Evolutionary conservation across 1,140 invertebrate species (phyloP), one percentile per base, ranked within the genome.

Genomic region (Drosophila saltans): DNA sequence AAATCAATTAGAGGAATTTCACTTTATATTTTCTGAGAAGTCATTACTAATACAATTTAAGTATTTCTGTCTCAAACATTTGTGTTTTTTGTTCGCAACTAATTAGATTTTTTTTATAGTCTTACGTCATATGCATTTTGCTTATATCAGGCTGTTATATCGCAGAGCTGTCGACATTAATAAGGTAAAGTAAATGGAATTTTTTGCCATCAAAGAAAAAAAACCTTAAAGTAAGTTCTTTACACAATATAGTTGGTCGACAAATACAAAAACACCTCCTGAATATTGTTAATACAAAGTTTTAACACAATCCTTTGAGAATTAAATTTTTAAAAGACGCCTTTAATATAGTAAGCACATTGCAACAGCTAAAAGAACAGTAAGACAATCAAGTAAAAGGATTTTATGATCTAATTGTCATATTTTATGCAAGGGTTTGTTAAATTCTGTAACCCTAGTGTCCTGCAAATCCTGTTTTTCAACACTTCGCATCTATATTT

Each of bases 41-140:
- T 26, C 21, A 24, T 36, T 6, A 52, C 45, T 8, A 26, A 3
- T 52, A 26, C 45, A 52, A 52, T 52, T 52, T 52, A 52, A 52
- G 21, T 52, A 26, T 6, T 52, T 52, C 21, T 45, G 43, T 45
- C 21, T n/a, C 11, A 45, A 45, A 45, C 43, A 24, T 7, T 48
- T 7, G 16, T 16, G 21, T 24, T 43, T 24, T 21, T 10, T 16
- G 16, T 52, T 52, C 16, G 45, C 45, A 52, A 52, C 45, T 52
- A 52, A 52, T 52, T 52, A 52, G 3, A 3, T 10, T 52, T 26
- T 48, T 24, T 52, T 52, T 52, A 26, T 52, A 52, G 21, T 24
- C 45, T 26, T 52, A 24, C 45, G 45, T 52, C 45, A 52, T 52
- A 9, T 52, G 21, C 21, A 52, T 52, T 52, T 52, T 26, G 45